Base-by-base conservation (phyloP, 2,888 invertebrate species). In the Agrochola litura region DNA sequence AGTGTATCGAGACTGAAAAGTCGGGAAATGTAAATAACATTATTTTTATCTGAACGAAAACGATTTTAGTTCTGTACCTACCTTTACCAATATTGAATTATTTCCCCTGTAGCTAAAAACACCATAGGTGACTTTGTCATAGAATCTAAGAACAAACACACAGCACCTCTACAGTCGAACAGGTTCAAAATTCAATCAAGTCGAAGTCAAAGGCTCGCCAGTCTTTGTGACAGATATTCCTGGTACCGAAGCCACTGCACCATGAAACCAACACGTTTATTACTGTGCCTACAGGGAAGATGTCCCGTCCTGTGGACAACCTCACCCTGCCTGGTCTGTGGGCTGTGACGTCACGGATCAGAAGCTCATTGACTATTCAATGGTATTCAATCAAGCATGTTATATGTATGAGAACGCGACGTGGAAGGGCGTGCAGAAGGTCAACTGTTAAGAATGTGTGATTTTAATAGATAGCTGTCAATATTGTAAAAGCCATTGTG, bases 321-420 rank as follows among this genome's bases (percentile, higher is more conserved):
- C 73, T 58, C n/a, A 30, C 52, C 46, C 25, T 37, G 37, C n/a
- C 56, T n/a, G 37, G 19, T 10, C 80, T 22, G 54, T 49, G 3
- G 49, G 8, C 64, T 58, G 76, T 60, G 76, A 60, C n/a, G 60
- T 69, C 64, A 72, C 75, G 78, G 76, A 73, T 82, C 69, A 79
- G 46, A 63, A 22, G 60, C 82, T 84, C 82, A 84, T 82, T 86
- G 70, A 75, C 72, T 83, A 85, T 85, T 81, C 83, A 77, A 78
- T 73, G 72, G 46, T 76, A 76, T 69, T 75, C 86, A 79, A 82
- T 85, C 78, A 71, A 74, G 70, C 65, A 76, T 76, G 58, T 65
- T 60, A 61, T 66, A 73, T 76, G 74, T 75, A 66, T 68, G 65
- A 60, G 43, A 52, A 56, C 58, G 41, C 19, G 14, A 43, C 19